Base-by-base conservation (phyloP, 2,888 invertebrate genomes). In the Sarcophaga variegata region DNA sequence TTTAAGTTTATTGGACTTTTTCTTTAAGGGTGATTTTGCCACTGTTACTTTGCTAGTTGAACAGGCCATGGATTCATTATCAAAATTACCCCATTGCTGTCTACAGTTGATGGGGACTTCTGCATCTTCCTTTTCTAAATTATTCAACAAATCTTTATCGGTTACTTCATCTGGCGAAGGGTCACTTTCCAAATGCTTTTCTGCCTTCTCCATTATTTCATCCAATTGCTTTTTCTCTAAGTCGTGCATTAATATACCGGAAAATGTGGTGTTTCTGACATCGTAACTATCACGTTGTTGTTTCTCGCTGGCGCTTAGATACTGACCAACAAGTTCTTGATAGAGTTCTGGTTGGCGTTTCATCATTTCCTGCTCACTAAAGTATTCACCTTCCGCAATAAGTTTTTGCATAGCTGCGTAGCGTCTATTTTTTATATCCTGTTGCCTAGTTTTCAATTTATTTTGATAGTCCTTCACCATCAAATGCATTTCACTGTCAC, bases 331-430 rank as follows among this genome's bases (percentile, higher is more conserved):
- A 89, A 99, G 94, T 90, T 98, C 97, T 88, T 99, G 97, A 93
- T 97, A 99, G 0, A 99, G 93, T 77, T 97, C 94, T 1, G 99
- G 99, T 93, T 98, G 97, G 85, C 99, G 94, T 89, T 96, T 96
- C 95, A 98, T 97, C 99, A 99, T 99, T 94, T 98, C 97, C 85
- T 95, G 96, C 92, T 99, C 98, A 92, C 96, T 96, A 91, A 99
- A 99, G 93, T 98, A 99, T 45, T 95, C 94, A 4, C 92, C 95
- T 75, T 95, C 94, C 10, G 89, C 78, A 62, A 97, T 94, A 88
- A 98, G 93, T 90, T 96, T 94, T 90, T 97, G 95, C 91, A 98
- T 93, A 2, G 98, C 98, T 90, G 96, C 95, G 91, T 95, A 98
- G 63, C 98, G 94, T 89, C 98, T 94, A 92, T 98, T 98, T 92